Percentiles rank a stretch among this genome's conserved stretches.
These are phyloP conservation scores for Hecatera dysodea DNA, from an alignment of 2,888 invertebrate genomes.

Conservation along the genomic window DNA sequence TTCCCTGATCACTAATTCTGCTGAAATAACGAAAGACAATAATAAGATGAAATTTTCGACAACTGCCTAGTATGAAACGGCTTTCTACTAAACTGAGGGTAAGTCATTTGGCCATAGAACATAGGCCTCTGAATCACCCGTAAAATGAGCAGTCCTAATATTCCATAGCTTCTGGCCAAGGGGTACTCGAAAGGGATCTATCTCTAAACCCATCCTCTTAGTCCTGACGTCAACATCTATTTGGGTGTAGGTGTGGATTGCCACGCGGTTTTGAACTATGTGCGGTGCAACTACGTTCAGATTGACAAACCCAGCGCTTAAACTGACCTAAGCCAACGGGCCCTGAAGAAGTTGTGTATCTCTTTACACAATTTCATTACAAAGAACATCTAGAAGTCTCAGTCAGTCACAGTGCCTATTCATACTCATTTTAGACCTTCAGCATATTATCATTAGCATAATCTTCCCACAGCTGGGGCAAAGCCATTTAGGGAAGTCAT, in stretches of 20 bases:
- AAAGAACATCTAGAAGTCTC: neutral
- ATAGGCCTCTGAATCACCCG: neutral
- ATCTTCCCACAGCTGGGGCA: neutral
- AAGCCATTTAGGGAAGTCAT: neutral
- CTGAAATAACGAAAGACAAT: constrained; percentile 52
- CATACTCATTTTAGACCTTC: neutral
- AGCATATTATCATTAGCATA: neutral
- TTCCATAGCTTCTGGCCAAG: neutral
- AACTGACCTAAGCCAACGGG: neutral
- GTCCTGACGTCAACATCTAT: too few relatives aligned
- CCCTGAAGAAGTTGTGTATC: too few relatives aligned
- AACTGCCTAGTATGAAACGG: neutral
- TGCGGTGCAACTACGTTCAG: neutral
- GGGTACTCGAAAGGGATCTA: neutral
- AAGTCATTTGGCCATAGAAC: neutral
- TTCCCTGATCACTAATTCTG: constrained; percentile 54
- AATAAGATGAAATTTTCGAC: constrained; percentile 22
- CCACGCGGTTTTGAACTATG: constrained; percentile 4
- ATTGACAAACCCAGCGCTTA: neutral
- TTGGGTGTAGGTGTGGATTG: neutral
- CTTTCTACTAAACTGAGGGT: constrained; percentile 4
- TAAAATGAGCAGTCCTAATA: neutral
- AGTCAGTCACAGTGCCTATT: neutral
- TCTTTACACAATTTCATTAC: neutral
- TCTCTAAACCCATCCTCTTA: neutral